These are phyloP conservation scores for Takifugu bimaculatus DNA, from an alignment of 2,113 vertebrate genomes.

Conservation along the genomic window DNA sequence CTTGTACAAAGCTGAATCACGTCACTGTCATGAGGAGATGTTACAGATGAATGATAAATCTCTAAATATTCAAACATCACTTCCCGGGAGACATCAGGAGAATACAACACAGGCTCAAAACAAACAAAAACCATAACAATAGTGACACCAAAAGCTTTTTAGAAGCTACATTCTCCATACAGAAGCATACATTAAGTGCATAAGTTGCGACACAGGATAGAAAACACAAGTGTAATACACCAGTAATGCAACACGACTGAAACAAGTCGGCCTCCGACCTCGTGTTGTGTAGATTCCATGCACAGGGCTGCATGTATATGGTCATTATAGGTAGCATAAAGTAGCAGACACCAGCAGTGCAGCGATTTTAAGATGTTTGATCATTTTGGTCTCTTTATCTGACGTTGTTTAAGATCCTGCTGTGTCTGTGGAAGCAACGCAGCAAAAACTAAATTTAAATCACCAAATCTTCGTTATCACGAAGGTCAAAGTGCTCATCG, in stretches of 20 bases:
- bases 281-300: constrained; percentile 13
- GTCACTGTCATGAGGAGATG: neutral
- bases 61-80: constrained; percentile 28
- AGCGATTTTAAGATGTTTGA: constrained; percentile 6
- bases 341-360: constrained; percentile 16
- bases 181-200: constrained; percentile 64
- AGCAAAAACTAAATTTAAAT: constrained; percentile 15
- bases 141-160: constrained; percentile 53
- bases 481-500: constrained; percentile 26
- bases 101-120: constrained; percentile 30
- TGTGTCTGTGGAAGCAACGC: constrained; percentile 31
- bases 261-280: constrained; percentile 12
- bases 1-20: neutral
- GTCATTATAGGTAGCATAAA: constrained; percentile 16
- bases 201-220: constrained; percentile 40
- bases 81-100: constrained; percentile 25
- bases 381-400: constrained; percentile 20
- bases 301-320: constrained; percentile 13
- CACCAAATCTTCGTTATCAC: constrained; percentile 1
- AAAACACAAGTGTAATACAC: constrained; percentile 37
- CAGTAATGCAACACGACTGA: constrained; percentile 10
- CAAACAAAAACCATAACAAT: constrained; percentile 40
- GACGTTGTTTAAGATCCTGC: constrained; percentile 33
- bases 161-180: constrained; percentile 66
- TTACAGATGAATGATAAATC: constrained; percentile 18